phyloP scores from a whole-genome alignment of 92 coral and sea anemone species.

The Blastomussa wellsi region DNA sequence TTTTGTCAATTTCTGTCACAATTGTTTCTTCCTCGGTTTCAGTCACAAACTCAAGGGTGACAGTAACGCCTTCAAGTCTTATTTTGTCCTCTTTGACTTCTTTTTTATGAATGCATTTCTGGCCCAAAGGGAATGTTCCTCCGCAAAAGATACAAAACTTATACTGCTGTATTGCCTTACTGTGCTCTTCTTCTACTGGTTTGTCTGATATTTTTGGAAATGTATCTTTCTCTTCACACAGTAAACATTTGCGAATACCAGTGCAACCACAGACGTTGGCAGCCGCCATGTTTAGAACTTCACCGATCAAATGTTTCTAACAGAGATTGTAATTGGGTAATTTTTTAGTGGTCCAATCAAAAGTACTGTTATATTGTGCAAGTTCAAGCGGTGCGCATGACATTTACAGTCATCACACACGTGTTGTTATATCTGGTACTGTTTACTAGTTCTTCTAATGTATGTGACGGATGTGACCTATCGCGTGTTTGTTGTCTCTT shows the following conservation, averaged over 20 bases:
- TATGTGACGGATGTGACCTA: conserved; percentile 10
- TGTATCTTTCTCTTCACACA: conserved; percentile 63
- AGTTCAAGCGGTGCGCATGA: conserved; percentile 53
- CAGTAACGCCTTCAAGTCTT: conserved; percentile 63
- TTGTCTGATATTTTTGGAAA: conserved; percentile 1
- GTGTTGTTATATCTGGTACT: conserved; percentile 49
- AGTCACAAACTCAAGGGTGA: conserved; percentile 71
- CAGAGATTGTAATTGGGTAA: conserved; percentile 42
- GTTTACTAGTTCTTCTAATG: conserved; percentile 43
- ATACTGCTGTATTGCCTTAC: conserved; percentile 20
- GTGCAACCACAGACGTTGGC: conserved; percentile 67
- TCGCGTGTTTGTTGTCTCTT: not conserved
- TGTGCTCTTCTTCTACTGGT: conserved; percentile 2
- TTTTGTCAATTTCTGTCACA: conserved; percentile 76
- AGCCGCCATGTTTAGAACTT: conserved; percentile 77
- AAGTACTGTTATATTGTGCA: not conserved
- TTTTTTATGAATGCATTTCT: conserved; percentile 23
- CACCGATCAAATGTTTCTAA: conserved; percentile 24
- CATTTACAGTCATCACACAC: conserved; percentile 56
- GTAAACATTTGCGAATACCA: conserved; percentile 86
- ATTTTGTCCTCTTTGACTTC: not conserved
- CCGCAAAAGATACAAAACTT: conserved; percentile 71
- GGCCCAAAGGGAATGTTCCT: conserved; percentile 27
- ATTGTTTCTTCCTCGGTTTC: conserved; percentile 73
- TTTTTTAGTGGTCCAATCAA: conserved; percentile 44